These are phyloP conservation scores for Coluber constrictor DNA, from an alignment of 2,797 vertebrate genomes.

Conservation along the genomic window DNA sequence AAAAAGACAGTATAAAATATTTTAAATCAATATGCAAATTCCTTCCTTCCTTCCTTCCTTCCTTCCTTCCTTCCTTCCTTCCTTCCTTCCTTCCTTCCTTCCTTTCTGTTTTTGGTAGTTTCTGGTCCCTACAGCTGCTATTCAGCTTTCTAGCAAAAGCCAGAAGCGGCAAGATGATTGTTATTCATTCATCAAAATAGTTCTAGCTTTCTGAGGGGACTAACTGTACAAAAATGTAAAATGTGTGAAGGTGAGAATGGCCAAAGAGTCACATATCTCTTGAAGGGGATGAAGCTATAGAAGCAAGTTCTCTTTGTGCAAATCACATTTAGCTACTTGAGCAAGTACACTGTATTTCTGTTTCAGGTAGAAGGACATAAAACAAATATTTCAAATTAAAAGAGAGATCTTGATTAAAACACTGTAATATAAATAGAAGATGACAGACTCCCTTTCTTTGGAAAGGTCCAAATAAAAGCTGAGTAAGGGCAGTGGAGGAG, in stretches of 20 bases:
- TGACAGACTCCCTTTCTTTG: not conserved
- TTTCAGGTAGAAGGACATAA: not conserved
- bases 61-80: not conserved
- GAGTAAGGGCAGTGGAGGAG: not conserved
- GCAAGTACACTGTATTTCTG: not conserved
- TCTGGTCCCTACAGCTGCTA: not conserved
- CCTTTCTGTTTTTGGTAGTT: not conserved
- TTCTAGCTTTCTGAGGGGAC: not conserved
- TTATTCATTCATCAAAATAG: not conserved
- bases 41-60: not conserved
- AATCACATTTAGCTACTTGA: not conserved
- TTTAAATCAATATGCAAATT: not conserved
- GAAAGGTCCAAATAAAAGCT: not conserved
- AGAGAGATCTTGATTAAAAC: not conserved
- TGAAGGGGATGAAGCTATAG: not conserved
- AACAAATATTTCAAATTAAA: not conserved
- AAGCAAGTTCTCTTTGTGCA: not conserved
- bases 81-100: not conserved
- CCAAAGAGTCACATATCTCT: not conserved
- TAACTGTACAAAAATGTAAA: not conserved
- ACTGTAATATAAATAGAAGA: not conserved
- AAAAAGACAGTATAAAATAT: not conserved
- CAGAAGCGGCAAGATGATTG: not conserved
- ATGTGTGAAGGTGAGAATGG: not conserved
- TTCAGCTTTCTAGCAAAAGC: not conserved